These are phyloP conservation scores for Notospermus geniculatus DNA, from an alignment of 1,140 invertebrate genomes.

Conservation along the genomic window DNA sequence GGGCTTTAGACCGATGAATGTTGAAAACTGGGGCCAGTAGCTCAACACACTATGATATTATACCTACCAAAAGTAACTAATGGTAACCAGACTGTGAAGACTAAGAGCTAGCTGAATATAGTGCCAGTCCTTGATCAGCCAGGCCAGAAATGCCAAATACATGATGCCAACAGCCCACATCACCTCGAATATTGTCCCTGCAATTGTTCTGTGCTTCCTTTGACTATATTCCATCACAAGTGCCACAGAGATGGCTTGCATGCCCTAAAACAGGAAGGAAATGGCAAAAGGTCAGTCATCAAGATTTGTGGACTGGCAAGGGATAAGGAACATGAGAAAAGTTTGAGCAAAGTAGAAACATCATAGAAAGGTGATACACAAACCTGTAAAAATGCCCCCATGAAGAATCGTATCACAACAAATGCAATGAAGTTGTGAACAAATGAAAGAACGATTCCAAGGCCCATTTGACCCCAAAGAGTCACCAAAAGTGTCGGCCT, in stretches of 20 bases:
- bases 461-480: constrained; percentile 57
- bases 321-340: not conserved
- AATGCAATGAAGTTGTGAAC: constrained; percentile 54
- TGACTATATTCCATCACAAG: not conserved
- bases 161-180: not conserved
- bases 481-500: constrained; percentile 65
- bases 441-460: constrained; percentile 59
- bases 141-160: constrained; percentile 2
- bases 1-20: too few relatives aligned
- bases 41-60: too few relatives aligned
- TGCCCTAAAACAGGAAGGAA: constrained; percentile 3
- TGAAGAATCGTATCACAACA: constrained; percentile 53
- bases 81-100: not conserved
- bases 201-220: constrained; percentile 1
- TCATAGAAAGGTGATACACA: not conserved
- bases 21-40: too few relatives aligned
- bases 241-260: constrained; percentile 3
- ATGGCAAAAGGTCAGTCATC: not conserved
- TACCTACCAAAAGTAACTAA: constrained; percentile 5
- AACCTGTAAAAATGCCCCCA: constrained; percentile 59
- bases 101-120: not conserved
- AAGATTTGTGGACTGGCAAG: not conserved
- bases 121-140: constrained; percentile 2
- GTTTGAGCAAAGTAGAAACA: too few relatives aligned
- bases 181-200: constrained; percentile 9